Evolutionary conservation across 2,113 vertebrate genomes (phyloP), one percentile per base, ranked within the genome.

Genomic region (Megaceryle torquata): DNA sequence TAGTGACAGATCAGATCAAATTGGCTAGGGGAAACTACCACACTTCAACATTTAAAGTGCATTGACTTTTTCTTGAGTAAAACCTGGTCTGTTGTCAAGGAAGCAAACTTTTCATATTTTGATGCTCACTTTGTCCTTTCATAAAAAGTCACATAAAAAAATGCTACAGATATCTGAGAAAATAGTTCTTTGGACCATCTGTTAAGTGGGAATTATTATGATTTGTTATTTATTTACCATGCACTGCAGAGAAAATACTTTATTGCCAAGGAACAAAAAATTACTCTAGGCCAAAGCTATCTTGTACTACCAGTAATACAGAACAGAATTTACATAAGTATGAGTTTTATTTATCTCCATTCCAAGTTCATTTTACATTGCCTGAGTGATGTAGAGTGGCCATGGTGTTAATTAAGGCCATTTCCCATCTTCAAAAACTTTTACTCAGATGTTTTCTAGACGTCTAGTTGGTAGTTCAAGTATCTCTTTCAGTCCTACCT

Each of bases 1-100:
- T 96, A 86, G 60, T 26, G 35, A 70, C 14, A 86, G 51, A 91
- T 74, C 79, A 81, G 68, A 93, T 81, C 68, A 93, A 86, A 75
- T 33, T 2, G 1, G 64, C 76, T 81, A 75, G 19, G 6, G 51
- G 43, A 88, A 91, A 51, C 35, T 91, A 84, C 56, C 46, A 67
- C 1, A 1, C 25, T 83, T 75, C 60, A 70, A 35, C 60, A 59
- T 37, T 63, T 83, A 74, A 80, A 88, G 53, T 67, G 15, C 43
- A 21, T 29, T 78, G 54, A 25, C 61, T 53, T 43, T 61, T 85
- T 84, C 63, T 67, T 51, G 21, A 82, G n/a, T 39, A 91, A 95
- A 91, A 86, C 16, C 19, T 63, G 33, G 25, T 22, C 46, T 72
- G 22, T 61, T 65, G 25, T 43, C 67, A 77, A 65, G 37, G 35